Conservation (phyloP, 92 coral and sea anemone genomes). For the Parazoanthus swiftii region DNA sequence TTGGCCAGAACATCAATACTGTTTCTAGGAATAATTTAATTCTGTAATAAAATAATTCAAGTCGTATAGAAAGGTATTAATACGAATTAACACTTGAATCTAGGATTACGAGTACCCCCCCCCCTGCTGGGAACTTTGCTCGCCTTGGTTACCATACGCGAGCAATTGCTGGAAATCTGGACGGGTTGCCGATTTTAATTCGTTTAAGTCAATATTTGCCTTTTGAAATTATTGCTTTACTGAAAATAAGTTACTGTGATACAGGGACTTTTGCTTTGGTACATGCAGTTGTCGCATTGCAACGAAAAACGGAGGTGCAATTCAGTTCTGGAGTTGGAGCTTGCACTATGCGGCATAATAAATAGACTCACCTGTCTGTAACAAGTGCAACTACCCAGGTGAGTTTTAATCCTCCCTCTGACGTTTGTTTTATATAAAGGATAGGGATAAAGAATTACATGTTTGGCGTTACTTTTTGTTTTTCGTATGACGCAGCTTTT, state of each 20-base stretch:
- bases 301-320: neutral
- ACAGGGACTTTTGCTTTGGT: neutral
- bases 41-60: neutral
- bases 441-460: neutral
- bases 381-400: slow-evolving; percentile 14
- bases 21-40: too few species aligned
- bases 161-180: slow-evolving; percentile 10
- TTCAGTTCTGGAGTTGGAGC: neutral
- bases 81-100: neutral
- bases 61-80: neutral
- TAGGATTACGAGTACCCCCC: neutral
- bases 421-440: neutral
- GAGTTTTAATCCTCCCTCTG: neutral
- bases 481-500: neutral
- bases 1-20: neutral
- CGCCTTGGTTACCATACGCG: slow-evolving; percentile 32
- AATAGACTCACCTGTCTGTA: neutral
- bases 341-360: neutral
- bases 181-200: neutral
- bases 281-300: neutral
- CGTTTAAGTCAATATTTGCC: neutral
- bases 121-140: slow-evolving; percentile 12
- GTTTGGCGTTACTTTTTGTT: neutral
- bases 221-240: neutral
- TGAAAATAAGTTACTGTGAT: neutral